A percentile compares a stretch with the other conserved stretches of the same genome.
phyloP scores from a whole-genome alignment of 1,140 invertebrate species.

The Lordiphosa mommai region DNA sequence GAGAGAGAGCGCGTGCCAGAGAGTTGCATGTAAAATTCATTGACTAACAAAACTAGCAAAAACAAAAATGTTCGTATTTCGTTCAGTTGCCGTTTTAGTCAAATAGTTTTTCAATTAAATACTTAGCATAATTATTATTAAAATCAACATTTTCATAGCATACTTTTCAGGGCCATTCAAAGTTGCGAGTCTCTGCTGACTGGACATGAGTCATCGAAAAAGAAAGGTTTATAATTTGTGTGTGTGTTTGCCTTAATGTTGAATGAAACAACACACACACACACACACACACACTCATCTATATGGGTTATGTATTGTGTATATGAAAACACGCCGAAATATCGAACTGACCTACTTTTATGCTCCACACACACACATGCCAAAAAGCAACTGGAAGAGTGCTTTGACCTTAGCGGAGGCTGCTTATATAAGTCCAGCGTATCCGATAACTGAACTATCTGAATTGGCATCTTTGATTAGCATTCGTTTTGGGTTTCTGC shows the following conservation, averaged over 20 bases:
- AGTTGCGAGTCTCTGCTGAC: no score
- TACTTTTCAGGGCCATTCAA: background rate
- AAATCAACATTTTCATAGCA: slow-evolving; percentile 3
- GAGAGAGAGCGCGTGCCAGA: background rate
- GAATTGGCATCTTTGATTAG: no score
- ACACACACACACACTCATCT: slow-evolving; percentile 1
- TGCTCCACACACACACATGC: slow-evolving; percentile 21
- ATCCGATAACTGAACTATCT: slow-evolving; percentile 9
- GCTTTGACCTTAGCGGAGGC: slow-evolving; percentile 68
- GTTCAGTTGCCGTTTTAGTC: slow-evolving; percentile 48
- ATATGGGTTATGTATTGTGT: background rate
- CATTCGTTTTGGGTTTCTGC: background rate
- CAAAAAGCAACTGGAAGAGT: slow-evolving; percentile 58
- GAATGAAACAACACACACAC: background rate
- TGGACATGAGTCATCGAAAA: background rate
- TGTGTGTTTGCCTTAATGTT: background rate
- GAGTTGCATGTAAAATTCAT: slow-evolving; percentile 63
- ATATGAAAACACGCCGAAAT: slow-evolving; percentile 47
- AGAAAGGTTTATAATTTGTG: background rate
- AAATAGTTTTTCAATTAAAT: no score
- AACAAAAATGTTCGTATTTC: slow-evolving; percentile 7
- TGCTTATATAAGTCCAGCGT: slow-evolving; percentile 57
- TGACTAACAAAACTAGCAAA: slow-evolving; percentile 59
- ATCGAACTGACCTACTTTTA: slow-evolving; percentile 74
- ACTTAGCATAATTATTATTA: background rate